Base-by-base conservation (phyloP, 2,113 vertebrate species). In the Ovibos moschatus region DNA sequence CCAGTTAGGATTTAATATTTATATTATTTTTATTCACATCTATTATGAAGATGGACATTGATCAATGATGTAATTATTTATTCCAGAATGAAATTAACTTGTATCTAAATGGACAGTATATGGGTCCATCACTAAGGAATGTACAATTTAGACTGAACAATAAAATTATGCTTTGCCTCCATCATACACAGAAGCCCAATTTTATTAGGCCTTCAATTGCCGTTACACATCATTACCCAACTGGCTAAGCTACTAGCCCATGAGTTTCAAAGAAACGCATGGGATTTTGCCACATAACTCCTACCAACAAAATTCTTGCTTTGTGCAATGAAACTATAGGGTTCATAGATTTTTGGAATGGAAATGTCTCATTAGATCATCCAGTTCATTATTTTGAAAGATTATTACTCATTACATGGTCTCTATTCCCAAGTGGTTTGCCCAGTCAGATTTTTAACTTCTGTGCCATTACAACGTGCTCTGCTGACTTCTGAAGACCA, bases 141-240 rank as follows among this genome's bases (percentile, higher is more conserved):
- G 78, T 78, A 96, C n/a, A 90, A 89, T 86, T 97, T 86, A 97
- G 28, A 89, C 33, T 92, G 55, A 45, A 97, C 33, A 97, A 97
- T 97, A 97, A 98, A 98, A 94, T 98, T 97, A 92, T 89, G 94
- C 95, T 98, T 96, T 98, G 43, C 55, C 67, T 91, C 43, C 67
- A 94, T 97, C 96, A 97, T 97, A 95, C 88, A 97, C 78, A 94
- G 76, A 97, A 96, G 82, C 23, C 25, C 86, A 97, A 97, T 93
- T 98, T 97, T 96, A 97, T 95, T 93, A 96, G 76, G 82, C 30
- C 91, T 97, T 93, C 93, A 87, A 94, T 64, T 94, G 97, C 78
- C 50, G 91, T 98, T 94, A 93, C 45, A 98, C 95, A 96, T 82
- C 95, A 97, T 97, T 98, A 97, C 88, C 60, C 93, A 79, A 36